Percentiles rank a stretch among this genome's conserved stretches.
Evolutionary conservation across 2,888 invertebrate species (phyloP).

Genomic region (Liodrosophila aerea): DNA sequence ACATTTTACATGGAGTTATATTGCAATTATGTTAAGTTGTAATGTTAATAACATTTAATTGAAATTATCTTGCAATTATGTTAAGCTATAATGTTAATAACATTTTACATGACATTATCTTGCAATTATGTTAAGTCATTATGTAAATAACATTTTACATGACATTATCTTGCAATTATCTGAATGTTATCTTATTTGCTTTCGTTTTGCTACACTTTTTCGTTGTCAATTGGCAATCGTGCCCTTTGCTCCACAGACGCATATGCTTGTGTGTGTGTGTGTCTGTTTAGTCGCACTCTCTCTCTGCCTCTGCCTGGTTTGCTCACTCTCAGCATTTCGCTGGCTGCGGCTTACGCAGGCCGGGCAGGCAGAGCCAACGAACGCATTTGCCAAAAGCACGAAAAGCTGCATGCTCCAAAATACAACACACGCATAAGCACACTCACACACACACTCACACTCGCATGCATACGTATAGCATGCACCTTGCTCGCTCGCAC

Average conservation of each 20-base stretch:
- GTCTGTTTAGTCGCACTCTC: conserved; percentile 51
- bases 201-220: too few relatives aligned
- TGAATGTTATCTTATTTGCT: too few relatives aligned
- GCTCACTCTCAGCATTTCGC: conserved; percentile 12
- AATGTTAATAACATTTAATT: too few relatives aligned
- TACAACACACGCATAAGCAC: conserved; percentile 50
- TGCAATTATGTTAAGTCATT: too few relatives aligned
- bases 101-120: too few relatives aligned
- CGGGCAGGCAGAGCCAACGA: conserved; percentile 34
- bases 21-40: too few relatives aligned
- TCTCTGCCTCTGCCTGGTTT: conserved; percentile 10
- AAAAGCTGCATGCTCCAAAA: conserved; percentile 69
- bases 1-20: too few relatives aligned
- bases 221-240: too few relatives aligned
- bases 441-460: conserved; percentile 37
- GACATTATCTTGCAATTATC: too few relatives aligned
- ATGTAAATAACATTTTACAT: too few relatives aligned
- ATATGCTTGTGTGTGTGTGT: conserved; percentile 54
- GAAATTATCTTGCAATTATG: too few relatives aligned
- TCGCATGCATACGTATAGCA: conserved; percentile 12
- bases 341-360: conserved; percentile 32
- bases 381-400: conserved; percentile 70
- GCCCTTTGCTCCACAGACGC: neutral
- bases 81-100: too few relatives aligned
- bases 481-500: neutral